Evolutionary conservation across 2,113 vertebrate genomes (phyloP), one percentile per base, ranked within the genome.

Genomic region (Centropus bengalensis): DNA sequence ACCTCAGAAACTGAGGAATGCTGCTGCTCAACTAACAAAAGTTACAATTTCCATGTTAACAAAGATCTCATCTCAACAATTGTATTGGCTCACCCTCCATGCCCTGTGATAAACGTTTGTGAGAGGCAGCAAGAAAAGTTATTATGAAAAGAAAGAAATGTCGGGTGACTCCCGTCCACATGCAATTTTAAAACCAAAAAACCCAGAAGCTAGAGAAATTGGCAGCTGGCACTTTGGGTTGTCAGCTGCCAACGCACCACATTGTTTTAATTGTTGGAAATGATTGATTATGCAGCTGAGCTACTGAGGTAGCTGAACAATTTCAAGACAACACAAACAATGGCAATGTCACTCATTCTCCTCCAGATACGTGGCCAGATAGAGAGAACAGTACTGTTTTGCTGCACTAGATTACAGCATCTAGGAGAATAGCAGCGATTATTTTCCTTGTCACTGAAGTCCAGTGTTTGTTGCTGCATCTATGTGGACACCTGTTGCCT

Each of bases 251-350:
- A 90, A 68, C 10, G 8, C 80, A 67, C 54, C 4, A 36, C 36
- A 74, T 79, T 85, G 93, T 88, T 62, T 80, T 84, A 80, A 80
- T 89, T 86, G 84, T 81, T 73, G 67, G 79, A 67, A 86, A 64
- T 91, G 91, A 77, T 13, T 82, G 88, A 84, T 93, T 73, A 54
- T 81, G 81, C 92, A 91, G 90, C 92, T 83, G 86, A 95, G 94
- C 71, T 56, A 24, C 80, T 8, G 90, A 88, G 80, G 92, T 88
- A 86, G 54, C 26, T 32, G 93, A 80, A 58, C 84, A 76, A 40
- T 68, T 67, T 67, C 47, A 42, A 5, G 12, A 69, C 86, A 90
- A 26, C 76, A 86, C 90, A 91, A 82, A 91, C 81, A 91, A 67
- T 68, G 78, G 73, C 16, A 5, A 38, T 71, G 88, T 40, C 84